Evolutionary conservation across 2,888 invertebrate species (phyloP), one percentile per base, ranked within the genome.

Genomic region (Tortricodes alternella): DNA sequence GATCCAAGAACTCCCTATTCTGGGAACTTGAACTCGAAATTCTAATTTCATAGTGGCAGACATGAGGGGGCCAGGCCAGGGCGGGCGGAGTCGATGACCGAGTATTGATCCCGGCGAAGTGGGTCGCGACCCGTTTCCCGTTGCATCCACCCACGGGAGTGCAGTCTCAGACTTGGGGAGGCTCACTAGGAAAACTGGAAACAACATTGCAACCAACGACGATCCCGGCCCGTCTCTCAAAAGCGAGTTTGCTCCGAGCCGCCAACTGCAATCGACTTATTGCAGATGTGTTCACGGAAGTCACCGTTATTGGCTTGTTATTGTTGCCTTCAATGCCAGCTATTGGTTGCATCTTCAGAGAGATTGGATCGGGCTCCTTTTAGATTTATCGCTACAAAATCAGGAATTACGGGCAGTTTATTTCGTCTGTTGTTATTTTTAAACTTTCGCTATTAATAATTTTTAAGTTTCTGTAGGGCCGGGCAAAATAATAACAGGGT

Each of bases 91-190:
- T 88, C 89, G 89, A 85, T 89, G 90, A 88, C 90, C 90, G 86
- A 82, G 88, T 90, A 90, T 90, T 85, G 89, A 90, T 89, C 88
- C 80, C 67, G 70, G 66, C 75, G 74, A 89, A 83, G 85, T 91
- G 80, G 91, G 90, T 88, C 88, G 79, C 78, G 88, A 84, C 89
- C 89, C 68, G 84, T 76, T 89, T 86, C 79, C 78, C 80, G 82
- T 76, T 90, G 89, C 90, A 90, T 80, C 76, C 75, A 73, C 74
- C 65, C 74, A 62, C 62, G 65, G 70, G 73, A 70, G 69, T 67
- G 66, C 65, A 86, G 84, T 84, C 86, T 60, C 73, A 50, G 44
- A 23, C 44, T 46, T 18, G 37, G 49, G 18, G 34, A 23, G 39
- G 24, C 16, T 27, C 27, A 21, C 46, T 15, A 23, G 21, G 32